Base-by-base conservation (phyloP, 2,888 invertebrate species). In the Chrysina gloriosa region DNA sequence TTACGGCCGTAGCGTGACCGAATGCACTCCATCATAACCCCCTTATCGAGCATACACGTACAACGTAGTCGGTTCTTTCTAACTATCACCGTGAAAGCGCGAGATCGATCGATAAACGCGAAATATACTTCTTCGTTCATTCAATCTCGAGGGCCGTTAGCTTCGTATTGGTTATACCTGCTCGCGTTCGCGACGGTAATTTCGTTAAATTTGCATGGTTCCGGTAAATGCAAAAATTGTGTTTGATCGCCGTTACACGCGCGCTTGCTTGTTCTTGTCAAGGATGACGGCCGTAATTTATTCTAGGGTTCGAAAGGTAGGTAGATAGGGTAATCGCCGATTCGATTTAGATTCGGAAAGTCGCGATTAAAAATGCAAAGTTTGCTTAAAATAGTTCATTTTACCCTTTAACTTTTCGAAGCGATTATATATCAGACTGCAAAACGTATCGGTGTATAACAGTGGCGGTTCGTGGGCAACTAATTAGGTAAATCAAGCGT, bases 11-110 rank as follows among this genome's bases (percentile, higher is more conserved):
- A 39, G 70, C 71, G 71, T 71, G 71, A 71, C 71, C 48, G 29
- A 63, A 64, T 64, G 56, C 65, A 70, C 67, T 71, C 58, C 67
- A 70, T 71, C 70, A 71, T 67, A 58, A 56, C 16, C 61, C n/a
- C 29, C 42, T 70, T 71, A 71, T 71, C 72, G 69, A 69, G 67
- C 68, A n/a, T n/a, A n/a, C n/a, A n/a, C n/a, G n/a, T n/a, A n/a
- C n/a, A n/a, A n/a, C n/a, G 67, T 70, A 70, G 70, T 63, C 50
- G 68, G 69, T 67, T 70, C n/a, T n/a, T n/a, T n/a, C 69, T 63
- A 52, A 65, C 70, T 25, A 70, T 64, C 42, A 52, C 42, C 52
- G 52, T 50, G 50, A 64, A 63, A 63, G 52, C 52, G 14, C 31
- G 21, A n/a, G 27, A 25, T 58, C 50, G 64, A 64, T 64, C 64